Evolutionary conservation across 2,797 vertebrate genomes (phyloP).

Genomic region (Caiman crocodilus): DNA sequence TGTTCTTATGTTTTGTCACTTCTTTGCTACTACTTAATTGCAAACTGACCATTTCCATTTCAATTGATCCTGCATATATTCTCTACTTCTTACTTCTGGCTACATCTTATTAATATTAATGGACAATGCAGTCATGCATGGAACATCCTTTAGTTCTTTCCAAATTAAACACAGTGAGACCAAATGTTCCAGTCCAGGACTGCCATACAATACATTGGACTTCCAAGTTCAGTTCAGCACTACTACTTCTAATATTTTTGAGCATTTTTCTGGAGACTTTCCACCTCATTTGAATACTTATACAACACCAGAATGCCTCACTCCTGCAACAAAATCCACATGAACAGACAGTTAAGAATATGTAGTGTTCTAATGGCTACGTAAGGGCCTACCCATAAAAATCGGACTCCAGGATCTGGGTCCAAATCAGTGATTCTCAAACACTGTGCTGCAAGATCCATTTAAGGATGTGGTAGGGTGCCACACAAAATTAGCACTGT

Average conservation of each 20-base stretch:
- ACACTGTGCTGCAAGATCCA: no score
- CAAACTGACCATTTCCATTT: conserved; percentile 33
- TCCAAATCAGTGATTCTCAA: background rate
- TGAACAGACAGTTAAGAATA: conserved; percentile 1
- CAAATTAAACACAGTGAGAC: conserved; percentile 69
- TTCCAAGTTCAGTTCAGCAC: conserved; percentile 37
- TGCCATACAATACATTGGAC: conserved; percentile 33
- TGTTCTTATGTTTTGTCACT: conserved; percentile 16
- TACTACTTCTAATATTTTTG: conserved; percentile 37
- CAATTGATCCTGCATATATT: background rate
- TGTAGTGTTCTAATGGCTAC: background rate
- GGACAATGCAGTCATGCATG: conserved; percentile 47
- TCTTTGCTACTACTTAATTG: conserved; percentile 26
- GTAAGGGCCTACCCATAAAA: background rate
- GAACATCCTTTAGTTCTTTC: conserved; percentile 47
- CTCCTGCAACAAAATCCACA: background rate
- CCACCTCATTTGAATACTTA: conserved; percentile 5
- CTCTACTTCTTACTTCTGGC: background rate
- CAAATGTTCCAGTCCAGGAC: conserved; percentile 49
- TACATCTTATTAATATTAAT: conserved; percentile 60
- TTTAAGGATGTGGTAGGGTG: no score
- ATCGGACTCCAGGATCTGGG: background rate
- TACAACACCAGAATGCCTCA: background rate
- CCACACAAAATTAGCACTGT: no score
- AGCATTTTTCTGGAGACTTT: conserved; percentile 2